phyloP scores from a whole-genome alignment of 2,797 vertebrate genomes.

The Coranthus polyacanthus region DNA sequence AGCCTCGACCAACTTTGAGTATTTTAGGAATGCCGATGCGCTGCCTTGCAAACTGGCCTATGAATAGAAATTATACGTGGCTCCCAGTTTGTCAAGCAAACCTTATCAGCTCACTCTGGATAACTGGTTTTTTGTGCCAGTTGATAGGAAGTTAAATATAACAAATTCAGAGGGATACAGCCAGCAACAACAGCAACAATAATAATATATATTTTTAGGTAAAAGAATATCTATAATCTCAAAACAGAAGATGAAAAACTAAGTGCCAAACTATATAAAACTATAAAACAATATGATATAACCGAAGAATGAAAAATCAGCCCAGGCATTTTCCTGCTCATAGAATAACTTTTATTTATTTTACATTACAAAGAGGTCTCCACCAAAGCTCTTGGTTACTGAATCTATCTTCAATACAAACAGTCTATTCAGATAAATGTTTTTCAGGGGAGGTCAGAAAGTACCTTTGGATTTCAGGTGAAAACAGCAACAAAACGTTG shows the following conservation, averaged over 20 bases:
- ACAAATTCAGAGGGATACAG: no score
- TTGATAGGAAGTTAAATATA: not conserved
- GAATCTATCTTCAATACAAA: slow-evolving; percentile 77
- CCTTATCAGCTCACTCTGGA: not conserved
- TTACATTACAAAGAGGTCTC: slow-evolving; percentile 80
- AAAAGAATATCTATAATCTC: no score
- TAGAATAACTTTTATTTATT: slow-evolving; percentile 83
- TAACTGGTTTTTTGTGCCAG: not conserved
- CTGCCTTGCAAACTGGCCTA: slow-evolving; percentile 61
- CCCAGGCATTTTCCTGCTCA: slow-evolving; percentile 46
- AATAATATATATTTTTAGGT: no score
- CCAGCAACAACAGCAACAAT: no score
- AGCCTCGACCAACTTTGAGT: slow-evolving; percentile 59
- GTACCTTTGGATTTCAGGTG: slow-evolving; percentile 45
- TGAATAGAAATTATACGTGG: slow-evolving; percentile 64
- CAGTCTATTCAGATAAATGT: slow-evolving; percentile 68
- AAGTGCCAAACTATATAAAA: not conserved
- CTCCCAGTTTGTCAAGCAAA: not conserved
- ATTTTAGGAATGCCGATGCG: slow-evolving; percentile 77
- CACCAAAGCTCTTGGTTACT: slow-evolving; percentile 69
- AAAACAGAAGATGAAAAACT: not conserved
- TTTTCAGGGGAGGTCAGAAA: slow-evolving; percentile 48
- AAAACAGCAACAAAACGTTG: slow-evolving; percentile 51
- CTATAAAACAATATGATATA: not conserved
- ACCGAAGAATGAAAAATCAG: not conserved